Evolutionary conservation across 2,797 vertebrate genomes (phyloP).

Genomic region (Gambusia yucatana): DNA sequence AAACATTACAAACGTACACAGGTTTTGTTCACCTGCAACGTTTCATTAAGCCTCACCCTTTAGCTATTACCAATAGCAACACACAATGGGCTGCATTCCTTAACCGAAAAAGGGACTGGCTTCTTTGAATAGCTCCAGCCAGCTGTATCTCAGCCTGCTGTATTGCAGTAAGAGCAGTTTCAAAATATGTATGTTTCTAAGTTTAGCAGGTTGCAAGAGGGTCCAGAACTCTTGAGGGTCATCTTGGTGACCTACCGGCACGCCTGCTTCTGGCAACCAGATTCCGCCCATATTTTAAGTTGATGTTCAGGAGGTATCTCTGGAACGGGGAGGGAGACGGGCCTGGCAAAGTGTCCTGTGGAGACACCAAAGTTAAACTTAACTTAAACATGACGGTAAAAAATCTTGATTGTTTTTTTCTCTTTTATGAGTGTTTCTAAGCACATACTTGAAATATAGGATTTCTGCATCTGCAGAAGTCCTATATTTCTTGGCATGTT

Average conservation of each 20-base stretch:
- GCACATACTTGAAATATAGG: too few relatives aligned
- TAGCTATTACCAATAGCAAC: neutral
- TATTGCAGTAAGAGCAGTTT: neutral
- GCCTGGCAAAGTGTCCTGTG: conserved; percentile 56
- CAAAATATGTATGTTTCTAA: neutral
- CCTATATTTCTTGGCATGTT: neutral
- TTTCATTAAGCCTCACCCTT: conserved; percentile 15
- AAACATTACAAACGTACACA: conserved; percentile 1
- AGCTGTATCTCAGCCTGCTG: neutral
- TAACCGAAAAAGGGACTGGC: neutral
- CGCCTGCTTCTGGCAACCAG: conserved; percentile 89
- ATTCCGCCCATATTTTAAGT: conserved; percentile 89
- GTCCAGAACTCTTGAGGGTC: neutral
- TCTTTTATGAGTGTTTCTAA: too few relatives aligned
- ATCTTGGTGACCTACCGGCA: conserved; percentile 82
- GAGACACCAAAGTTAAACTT: conserved; percentile 23
- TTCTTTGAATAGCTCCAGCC: conserved; percentile 5
- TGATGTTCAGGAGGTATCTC: conserved; percentile 90
- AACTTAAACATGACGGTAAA: neutral
- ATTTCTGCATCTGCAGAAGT: too few relatives aligned
- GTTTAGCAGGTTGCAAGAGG: neutral
- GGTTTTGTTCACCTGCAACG: neutral
- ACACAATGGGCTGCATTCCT: neutral
- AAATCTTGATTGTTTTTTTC: too few relatives aligned
- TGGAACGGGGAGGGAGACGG: conserved; percentile 66